Evolutionary conservation across 2,113 vertebrate species (phyloP).

Genomic region (Scortum barcoo): DNA sequence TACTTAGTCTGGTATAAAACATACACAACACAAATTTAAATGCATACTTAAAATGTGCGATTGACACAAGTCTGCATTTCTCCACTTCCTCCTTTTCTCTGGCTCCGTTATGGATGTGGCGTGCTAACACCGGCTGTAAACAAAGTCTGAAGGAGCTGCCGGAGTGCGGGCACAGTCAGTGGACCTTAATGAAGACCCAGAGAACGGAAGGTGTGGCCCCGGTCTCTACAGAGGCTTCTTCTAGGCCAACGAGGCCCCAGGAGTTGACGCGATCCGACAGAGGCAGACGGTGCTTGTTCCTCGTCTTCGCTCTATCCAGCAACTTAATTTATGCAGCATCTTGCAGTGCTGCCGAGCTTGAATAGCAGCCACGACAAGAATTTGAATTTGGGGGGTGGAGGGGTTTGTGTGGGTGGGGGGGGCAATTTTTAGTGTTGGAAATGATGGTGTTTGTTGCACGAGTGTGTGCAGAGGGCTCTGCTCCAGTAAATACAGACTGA

Average conservation of each 20-base stretch:
- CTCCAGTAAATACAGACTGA: slow-evolving; percentile 73
- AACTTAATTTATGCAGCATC: slow-evolving; percentile 83
- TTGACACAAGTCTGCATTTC: not conserved
- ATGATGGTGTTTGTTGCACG: slow-evolving; percentile 29
- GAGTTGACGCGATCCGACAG: slow-evolving; percentile 44
- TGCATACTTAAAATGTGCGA: not conserved
- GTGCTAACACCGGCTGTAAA: not conserved
- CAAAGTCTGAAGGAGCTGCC: slow-evolving; percentile 14
- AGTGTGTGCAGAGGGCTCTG: slow-evolving; percentile 40
- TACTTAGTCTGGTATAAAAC: slow-evolving; percentile 8
- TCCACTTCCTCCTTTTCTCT: not conserved
- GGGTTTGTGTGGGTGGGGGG: too few relatives aligned
- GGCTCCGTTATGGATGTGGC: not conserved
- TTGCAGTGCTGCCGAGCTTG: slow-evolving; percentile 74
- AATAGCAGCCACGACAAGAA: slow-evolving; percentile 70
- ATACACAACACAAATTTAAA: slow-evolving; percentile 29
- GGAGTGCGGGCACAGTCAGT: not conserved
- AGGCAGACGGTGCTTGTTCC: slow-evolving; percentile 52
- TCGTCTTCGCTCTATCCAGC: slow-evolving; percentile 50
- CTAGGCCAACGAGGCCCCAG: slow-evolving; percentile 42
- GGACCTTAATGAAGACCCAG: slow-evolving; percentile 39
- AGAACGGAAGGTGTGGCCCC: slow-evolving; percentile 33
- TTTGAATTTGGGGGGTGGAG: slow-evolving; percentile 71
- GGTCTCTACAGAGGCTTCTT: slow-evolving; percentile 35
- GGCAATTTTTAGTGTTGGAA: slow-evolving; percentile 38